A percentile compares a stretch with the other conserved stretches of the same genome.
These are phyloP conservation scores for Tonatia bakeri DNA, from an alignment of 2,113 vertebrate genomes.

Conservation along the genomic window DNA sequence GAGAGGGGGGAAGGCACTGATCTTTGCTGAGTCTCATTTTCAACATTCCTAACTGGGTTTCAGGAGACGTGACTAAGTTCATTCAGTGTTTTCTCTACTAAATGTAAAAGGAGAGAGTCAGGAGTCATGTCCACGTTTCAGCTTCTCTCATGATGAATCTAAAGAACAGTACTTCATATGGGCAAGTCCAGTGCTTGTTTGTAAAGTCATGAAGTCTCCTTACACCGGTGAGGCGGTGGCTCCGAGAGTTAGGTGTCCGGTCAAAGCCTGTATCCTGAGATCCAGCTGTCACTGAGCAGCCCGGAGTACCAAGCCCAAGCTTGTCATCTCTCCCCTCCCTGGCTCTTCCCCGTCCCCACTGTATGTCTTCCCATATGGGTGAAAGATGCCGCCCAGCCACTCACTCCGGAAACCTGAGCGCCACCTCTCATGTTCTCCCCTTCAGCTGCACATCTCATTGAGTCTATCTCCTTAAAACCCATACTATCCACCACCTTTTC, in stretches of 20 bases:
- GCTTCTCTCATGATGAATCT: neutral
- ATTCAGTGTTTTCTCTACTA: neutral
- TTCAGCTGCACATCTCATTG: neutral
- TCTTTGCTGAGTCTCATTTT: constrained; percentile 49
- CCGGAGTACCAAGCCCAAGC: neutral
- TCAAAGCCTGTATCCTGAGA: neutral
- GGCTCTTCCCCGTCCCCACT: neutral
- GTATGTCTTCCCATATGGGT: neutral
- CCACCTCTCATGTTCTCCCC: neutral
- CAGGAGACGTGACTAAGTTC: constrained; percentile 32
- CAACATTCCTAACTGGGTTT: constrained; percentile 27
- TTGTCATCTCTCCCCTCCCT: no score
- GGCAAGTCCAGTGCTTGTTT: neutral
- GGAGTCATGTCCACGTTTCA: neutral
- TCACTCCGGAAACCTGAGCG: neutral
- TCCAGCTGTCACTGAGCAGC: fast-evolving
- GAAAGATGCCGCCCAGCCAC: neutral
- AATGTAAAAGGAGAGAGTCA: neutral
- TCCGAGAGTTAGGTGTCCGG: neutral
- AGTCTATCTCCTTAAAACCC: neutral
- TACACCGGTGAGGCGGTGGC: neutral
- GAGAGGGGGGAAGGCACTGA: neutral
- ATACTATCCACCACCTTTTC: neutral
- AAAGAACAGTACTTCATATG: neutral
- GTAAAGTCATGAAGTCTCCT: neutral